Percentiles rank a stretch among this genome's conserved stretches.
These are phyloP conservation scores for Triplophysa siluroides DNA, from an alignment of 2,113 vertebrate genomes.

Conservation along the genomic window DNA sequence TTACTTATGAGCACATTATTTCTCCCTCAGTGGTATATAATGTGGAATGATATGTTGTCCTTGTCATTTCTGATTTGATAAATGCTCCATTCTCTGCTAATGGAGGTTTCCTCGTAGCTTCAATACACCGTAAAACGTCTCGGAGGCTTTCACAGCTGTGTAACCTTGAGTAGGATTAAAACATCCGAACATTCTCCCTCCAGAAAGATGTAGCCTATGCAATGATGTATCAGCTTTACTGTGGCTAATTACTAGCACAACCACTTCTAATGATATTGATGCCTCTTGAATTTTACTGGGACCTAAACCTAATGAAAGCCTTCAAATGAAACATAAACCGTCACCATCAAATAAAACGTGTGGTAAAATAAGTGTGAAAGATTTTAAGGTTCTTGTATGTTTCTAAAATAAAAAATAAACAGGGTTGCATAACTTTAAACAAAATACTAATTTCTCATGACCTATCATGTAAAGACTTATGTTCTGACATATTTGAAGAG, in stretches of 20 bases:
- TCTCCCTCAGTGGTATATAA: conserved; percentile 21
- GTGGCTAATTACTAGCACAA: conserved; percentile 17
- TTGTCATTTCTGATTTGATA: conserved; percentile 45
- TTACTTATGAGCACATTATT: conserved; percentile 44
- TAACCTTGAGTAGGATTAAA: conserved; percentile 39
- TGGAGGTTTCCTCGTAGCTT: conserved; percentile 49
- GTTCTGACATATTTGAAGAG: no score
- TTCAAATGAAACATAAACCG: not conserved
- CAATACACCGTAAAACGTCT: conserved; percentile 45
- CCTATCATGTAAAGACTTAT: no score
- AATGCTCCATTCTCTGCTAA: conserved; percentile 48
- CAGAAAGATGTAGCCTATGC: conserved; percentile 4
- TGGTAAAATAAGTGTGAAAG: no score
- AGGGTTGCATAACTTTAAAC: no score
- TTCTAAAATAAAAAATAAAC: no score
- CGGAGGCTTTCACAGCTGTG: conserved; percentile 27
- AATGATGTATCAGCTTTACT: conserved; percentile 5
- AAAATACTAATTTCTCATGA: no score
- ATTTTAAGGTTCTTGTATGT: no score
- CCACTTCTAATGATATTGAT: conserved; percentile 22
- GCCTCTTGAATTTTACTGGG: conserved; percentile 1
- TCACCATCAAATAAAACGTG: no score
- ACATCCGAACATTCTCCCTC: conserved; percentile 16
- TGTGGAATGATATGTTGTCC: conserved; percentile 44
- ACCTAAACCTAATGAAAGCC: conserved; percentile 8